phyloP scores from a whole-genome alignment of 2,888 invertebrate species.

The Brenthis daphne region DNA sequence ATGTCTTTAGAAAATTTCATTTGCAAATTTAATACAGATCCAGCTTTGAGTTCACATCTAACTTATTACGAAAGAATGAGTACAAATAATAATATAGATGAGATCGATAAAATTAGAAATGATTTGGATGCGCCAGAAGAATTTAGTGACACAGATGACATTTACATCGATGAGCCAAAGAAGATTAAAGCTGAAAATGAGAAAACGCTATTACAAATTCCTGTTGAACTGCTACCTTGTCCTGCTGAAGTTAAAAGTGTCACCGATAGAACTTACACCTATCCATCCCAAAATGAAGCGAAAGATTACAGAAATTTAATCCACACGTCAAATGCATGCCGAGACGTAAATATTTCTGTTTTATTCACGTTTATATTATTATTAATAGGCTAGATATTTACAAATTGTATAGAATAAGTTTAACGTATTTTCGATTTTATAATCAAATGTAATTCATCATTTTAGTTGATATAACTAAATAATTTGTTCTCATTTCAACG shows the following conservation, averaged over 20 bases:
- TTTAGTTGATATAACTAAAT: constrained; percentile 1
- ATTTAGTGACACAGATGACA: constrained; percentile 64
- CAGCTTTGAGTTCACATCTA: constrained; percentile 67
- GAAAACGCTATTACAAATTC: constrained; percentile 78
- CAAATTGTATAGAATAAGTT: background rate
- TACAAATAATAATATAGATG: constrained; percentile 65
- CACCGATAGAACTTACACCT: constrained; percentile 79
- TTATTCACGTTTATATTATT: constrained; percentile 2
- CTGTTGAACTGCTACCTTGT: constrained; percentile 82
- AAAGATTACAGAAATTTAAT: constrained; percentile 77
- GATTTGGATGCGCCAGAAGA: constrained; percentile 67
- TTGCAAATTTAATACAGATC: constrained; percentile 84
- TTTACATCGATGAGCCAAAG: constrained; percentile 69
- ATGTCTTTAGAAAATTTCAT: constrained; percentile 88
- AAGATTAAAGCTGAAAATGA: constrained; percentile 67
- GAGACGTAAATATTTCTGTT: constrained; percentile 21
- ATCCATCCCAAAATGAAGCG: constrained; percentile 82
- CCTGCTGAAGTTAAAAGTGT: constrained; percentile 84
- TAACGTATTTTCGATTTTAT: background rate
- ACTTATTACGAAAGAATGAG: constrained; percentile 70
- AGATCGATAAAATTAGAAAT: constrained; percentile 64
- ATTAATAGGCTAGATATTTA: constrained; percentile 10
- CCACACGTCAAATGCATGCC: constrained; percentile 50
- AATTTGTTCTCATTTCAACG: constrained; percentile 31
- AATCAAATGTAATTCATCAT: background rate